Evolutionary conservation across 2,888 invertebrate genomes (phyloP).

Genomic region (Caenorhabditis sp.): DNA sequence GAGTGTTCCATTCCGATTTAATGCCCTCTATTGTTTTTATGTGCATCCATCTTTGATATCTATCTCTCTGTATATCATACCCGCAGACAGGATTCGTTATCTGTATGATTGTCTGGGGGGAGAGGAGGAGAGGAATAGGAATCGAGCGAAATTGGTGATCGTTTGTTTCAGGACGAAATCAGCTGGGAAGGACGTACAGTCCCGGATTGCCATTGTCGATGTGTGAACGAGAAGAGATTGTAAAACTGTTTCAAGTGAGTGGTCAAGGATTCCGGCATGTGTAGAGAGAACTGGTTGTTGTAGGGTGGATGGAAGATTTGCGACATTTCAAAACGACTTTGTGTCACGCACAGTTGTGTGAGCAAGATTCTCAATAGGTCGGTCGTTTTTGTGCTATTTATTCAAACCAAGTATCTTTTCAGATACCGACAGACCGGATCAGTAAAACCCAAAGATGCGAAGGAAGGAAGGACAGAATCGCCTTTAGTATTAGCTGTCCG

Average conservation of each 20-base stretch:
- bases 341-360: constrained; percentile 78
- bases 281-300: constrained; percentile 23
- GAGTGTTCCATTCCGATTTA: constrained; percentile 42
- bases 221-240: constrained; percentile 76
- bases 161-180: constrained; percentile 72
- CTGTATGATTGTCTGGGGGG: constrained; percentile 18
- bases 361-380: constrained; percentile 77
- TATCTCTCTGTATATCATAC: constrained; percentile 22
- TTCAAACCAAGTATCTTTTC: constrained; percentile 3
- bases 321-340: constrained; percentile 77
- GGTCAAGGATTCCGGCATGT: background rate
- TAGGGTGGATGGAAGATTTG: constrained; percentile 78
- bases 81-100: constrained; percentile 25
- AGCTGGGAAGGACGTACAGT: constrained; percentile 76
- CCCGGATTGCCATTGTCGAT: constrained; percentile 77
- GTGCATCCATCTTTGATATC: constrained; percentile 29
- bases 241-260: constrained; percentile 71
- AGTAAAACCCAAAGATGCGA: constrained; percentile 78
- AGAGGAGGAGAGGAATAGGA: constrained; percentile 2
- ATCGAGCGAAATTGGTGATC: constrained; percentile 1
- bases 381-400: background rate
- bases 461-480: constrained; percentile 76
- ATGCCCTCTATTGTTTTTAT: constrained; percentile 33
- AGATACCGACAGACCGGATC: constrained; percentile 78
- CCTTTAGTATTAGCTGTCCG: constrained; percentile 76